A percentile compares a stretch with the other conserved stretches of the same genome.
Evolutionary conservation across 2,888 invertebrate genomes (phyloP).

Genomic region (Rhamphomyia laevipes): DNA sequence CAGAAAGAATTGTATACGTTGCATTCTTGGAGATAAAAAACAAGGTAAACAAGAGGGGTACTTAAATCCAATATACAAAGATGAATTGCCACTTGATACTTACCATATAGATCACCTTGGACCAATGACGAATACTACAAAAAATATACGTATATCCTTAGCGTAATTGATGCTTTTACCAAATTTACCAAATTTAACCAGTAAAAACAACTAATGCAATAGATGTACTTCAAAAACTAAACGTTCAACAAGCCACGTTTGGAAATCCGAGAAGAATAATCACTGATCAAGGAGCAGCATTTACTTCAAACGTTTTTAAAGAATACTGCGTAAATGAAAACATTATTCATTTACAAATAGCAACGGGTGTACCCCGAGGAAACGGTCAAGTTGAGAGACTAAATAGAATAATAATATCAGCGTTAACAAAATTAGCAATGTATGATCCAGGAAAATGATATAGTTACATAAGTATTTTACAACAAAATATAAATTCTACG

Average conservation of each 20-base stretch:
- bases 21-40: too few species aligned
- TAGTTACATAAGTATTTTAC: background rate
- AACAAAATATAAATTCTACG: background rate
- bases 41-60: too few species aligned
- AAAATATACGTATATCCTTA: too few species aligned
- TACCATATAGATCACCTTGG: too few species aligned
- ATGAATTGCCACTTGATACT: too few species aligned
- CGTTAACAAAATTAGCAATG: constrained; percentile 1
- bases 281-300: background rate
- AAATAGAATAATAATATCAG: background rate
- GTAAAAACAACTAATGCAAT: too few species aligned
- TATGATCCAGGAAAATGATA: constrained; percentile 3
- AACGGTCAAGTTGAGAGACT: constrained; percentile 6
- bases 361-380: background rate
- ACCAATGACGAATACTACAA: too few species aligned
- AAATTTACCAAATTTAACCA: background rate
- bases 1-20: too few species aligned
- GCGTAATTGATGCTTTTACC: too few species aligned
- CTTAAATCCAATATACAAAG: too few species aligned
- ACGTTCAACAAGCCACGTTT: too few species aligned
- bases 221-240: too few species aligned
- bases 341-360: background rate
- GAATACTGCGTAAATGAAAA: background rate
- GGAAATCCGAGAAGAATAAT: constrained; percentile 1
- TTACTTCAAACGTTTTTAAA: background rate